Conservation (phyloP, 2,113 vertebrate species). For the Nematolebias whitei region DNA sequence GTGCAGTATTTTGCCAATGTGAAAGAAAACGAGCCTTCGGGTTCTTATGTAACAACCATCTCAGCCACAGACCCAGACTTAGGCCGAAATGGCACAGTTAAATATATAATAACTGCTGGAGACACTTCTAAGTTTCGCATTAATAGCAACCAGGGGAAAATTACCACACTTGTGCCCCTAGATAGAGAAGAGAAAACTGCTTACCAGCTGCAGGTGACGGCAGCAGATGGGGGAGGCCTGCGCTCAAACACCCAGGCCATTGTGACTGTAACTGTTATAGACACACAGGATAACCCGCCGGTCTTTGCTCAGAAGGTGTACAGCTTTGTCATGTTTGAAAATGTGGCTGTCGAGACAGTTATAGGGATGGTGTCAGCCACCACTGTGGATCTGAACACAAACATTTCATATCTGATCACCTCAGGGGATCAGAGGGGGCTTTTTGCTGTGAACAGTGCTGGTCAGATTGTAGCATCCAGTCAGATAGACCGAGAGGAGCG, state of each 20-base stretch:
- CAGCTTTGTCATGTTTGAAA: slow-evolving; percentile 98
- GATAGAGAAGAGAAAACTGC: slow-evolving; percentile 94
- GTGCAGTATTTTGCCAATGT: slow-evolving; percentile 95
- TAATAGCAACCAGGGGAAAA: slow-evolving; percentile 86
- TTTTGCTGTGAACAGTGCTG: slow-evolving; percentile 84
- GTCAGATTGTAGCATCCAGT: slow-evolving; percentile 88
- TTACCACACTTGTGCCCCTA: slow-evolving; percentile 88
- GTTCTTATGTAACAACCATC: slow-evolving; percentile 87
- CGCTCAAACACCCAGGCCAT: slow-evolving; percentile 89
- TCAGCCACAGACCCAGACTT: slow-evolving; percentile 92
- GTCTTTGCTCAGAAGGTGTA: slow-evolving; percentile 89
- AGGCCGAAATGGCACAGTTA: slow-evolving; percentile 90
- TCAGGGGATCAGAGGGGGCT: slow-evolving; percentile 91
- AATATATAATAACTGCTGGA: slow-evolving; percentile 90
- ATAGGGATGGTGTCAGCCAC: slow-evolving; percentile 93
- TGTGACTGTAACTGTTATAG: slow-evolving; percentile 93
- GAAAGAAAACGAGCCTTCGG: slow-evolving; percentile 93
- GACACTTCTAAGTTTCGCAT: slow-evolving; percentile 91
- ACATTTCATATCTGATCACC: slow-evolving; percentile 94
- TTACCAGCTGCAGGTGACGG: slow-evolving; percentile 91
- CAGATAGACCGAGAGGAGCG: slow-evolving; percentile 94
- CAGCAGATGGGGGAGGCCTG: slow-evolving; percentile 88
- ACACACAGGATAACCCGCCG: slow-evolving; percentile 95
- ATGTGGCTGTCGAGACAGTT: slow-evolving; percentile 84
- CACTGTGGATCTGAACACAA: slow-evolving; percentile 91